Evolutionary conservation across 2,888 invertebrate species (phyloP).

Genomic region (Rhynchonema sp.): DNA sequence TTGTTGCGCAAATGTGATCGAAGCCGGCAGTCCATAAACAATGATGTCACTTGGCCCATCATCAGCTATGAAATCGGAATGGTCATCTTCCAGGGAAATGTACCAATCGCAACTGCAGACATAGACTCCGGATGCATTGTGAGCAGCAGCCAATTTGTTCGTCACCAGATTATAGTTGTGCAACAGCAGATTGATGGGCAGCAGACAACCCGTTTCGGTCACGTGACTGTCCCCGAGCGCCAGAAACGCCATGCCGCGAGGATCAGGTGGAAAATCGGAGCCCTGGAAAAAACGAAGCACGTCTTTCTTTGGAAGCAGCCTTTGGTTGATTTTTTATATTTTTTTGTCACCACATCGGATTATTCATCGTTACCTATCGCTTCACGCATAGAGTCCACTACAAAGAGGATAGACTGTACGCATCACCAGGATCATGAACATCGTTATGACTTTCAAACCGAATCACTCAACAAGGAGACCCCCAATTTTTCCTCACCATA

Average conservation of each 20-base stretch:
- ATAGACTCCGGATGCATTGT: conserved; percentile 31
- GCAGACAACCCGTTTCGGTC: not conserved
- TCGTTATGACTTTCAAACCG: too few relatives aligned
- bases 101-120: conserved; percentile 34
- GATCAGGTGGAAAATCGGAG: not conserved
- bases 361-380: too few relatives aligned
- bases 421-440: too few relatives aligned
- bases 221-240: not conserved
- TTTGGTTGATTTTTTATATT: not conserved
- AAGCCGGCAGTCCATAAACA: not conserved
- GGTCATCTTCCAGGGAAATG: conserved; percentile 9
- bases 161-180: not conserved
- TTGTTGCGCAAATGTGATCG: not conserved
- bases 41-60: too few relatives aligned
- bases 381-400: too few relatives aligned
- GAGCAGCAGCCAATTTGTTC: conserved; percentile 20
- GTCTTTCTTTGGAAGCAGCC: too few relatives aligned
- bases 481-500: too few relatives aligned
- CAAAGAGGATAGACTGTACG: too few relatives aligned
- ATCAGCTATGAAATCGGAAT: too few relatives aligned
- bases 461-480: too few relatives aligned
- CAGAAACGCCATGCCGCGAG: not conserved
- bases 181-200: not conserved
- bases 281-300: not conserved
- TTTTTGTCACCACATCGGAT: too few relatives aligned